Conservation (phyloP, 1,140 invertebrate genomes). For the Geopemphigus sp. region DNA sequence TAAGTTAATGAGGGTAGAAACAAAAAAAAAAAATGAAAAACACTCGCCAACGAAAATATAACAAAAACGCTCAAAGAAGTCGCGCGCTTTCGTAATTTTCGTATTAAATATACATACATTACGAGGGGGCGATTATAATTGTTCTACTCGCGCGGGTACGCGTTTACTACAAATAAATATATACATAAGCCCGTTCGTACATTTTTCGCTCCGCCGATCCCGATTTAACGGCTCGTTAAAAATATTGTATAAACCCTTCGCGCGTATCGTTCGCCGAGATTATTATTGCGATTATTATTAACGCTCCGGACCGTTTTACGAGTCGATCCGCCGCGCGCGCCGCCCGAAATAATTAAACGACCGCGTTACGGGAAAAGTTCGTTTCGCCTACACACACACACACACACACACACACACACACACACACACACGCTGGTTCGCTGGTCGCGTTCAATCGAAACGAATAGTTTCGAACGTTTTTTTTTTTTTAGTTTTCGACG, state of each 20-base stretch:
- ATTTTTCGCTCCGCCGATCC: neutral
- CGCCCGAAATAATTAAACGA: too few relatives aligned
- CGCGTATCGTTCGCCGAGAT: too few relatives aligned
- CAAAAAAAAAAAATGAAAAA: too few relatives aligned
- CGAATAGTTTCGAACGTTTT: too few relatives aligned
- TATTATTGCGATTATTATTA: too few relatives aligned
- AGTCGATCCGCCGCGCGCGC: neutral
- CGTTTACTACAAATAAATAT: neutral
- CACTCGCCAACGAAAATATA: neutral
- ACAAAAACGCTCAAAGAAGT: constrained; percentile 4
- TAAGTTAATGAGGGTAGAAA: neutral
- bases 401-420: too few relatives aligned
- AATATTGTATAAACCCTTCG: neutral
- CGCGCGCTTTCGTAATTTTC: neutral
- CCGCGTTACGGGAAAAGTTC: too few relatives aligned
- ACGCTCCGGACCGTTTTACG: neutral
- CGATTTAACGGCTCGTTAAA: constrained; percentile 4
- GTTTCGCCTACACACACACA: too few relatives aligned
- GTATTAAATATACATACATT: neutral
- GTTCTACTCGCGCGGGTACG: neutral
- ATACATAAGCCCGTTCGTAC: neutral
- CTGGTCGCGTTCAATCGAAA: too few relatives aligned
- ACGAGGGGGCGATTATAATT: neutral
- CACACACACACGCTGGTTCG: too few relatives aligned
- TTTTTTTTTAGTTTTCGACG: too few relatives aligned